These are phyloP conservation scores for Pelusios castaneus DNA, from an alignment of 2,113 vertebrate genomes.

Conservation along the genomic window DNA sequence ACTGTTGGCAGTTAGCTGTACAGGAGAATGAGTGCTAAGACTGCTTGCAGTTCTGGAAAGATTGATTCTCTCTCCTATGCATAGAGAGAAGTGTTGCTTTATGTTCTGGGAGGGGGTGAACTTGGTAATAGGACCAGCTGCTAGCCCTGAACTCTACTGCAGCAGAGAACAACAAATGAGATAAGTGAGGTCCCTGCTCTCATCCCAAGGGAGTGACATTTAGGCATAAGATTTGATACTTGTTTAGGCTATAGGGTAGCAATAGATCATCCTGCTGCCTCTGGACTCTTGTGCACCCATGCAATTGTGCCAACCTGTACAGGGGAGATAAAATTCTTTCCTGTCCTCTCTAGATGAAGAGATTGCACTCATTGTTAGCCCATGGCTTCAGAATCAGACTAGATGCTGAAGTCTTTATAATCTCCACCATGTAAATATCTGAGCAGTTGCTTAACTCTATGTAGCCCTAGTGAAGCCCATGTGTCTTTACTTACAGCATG, in stretches of 20 bases:
- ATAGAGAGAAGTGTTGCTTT: background rate
- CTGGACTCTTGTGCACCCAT: background rate
- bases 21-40: background rate
- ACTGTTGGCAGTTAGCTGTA: background rate
- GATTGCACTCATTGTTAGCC: background rate
- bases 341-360: background rate
- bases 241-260: background rate
- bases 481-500: background rate
- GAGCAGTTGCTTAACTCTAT: background rate
- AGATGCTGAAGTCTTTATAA: background rate
- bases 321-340: too few relatives aligned
- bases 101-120: background rate
- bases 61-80: background rate
- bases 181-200: background rate
- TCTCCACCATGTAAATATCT: background rate
- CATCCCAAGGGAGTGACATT: background rate
- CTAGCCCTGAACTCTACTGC: background rate
- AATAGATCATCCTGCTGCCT: background rate
- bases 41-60: background rate
- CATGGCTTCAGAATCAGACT: background rate
- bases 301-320: too few relatives aligned
- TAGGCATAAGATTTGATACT: background rate
- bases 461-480: background rate
- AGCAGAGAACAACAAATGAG: background rate
- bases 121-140: background rate